A percentile compares a stretch with the other conserved stretches of the same genome.
phyloP scores from a whole-genome alignment of 1,140 invertebrate genomes.

The Zaprionus capensis region DNA sequence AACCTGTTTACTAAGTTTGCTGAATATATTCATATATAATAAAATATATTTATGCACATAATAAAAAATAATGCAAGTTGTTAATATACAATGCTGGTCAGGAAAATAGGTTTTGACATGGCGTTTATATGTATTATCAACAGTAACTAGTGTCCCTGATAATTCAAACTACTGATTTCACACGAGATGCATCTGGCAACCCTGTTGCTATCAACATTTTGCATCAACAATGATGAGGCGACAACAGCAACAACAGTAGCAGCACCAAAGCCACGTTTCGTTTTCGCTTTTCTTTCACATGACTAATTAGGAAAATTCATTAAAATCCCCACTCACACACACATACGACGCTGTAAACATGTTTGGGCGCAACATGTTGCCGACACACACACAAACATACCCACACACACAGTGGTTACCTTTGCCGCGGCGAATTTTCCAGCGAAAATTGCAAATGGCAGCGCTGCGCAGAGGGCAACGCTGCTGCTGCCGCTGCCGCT shows the following conservation, averaged over 20 bases:
- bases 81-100: no score
- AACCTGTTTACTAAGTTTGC: no score
- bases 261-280: conserved; percentile 37
- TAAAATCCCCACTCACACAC: conserved; percentile 37
- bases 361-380: conserved; percentile 64
- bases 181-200: no score
- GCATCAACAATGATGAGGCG: conserved; percentile 38
- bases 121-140: no score
- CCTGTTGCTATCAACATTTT: conserved; percentile 49
- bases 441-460: conserved; percentile 10
- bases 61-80: no score
- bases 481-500: neutral
- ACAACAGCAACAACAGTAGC: conserved; percentile 23
- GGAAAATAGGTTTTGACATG: no score
- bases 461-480: neutral
- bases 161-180: no score
- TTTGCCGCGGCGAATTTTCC: neutral
- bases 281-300: conserved; percentile 78
- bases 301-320: conserved; percentile 75
- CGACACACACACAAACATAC: conserved; percentile 9
- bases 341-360: conserved; percentile 55
- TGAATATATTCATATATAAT: no score
- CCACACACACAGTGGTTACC: conserved; percentile 18
- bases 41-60: no score
- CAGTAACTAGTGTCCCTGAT: no score